Evolutionary conservation across 1,140 invertebrate genomes (phyloP).

Genomic region (Anastrepha obliqua): DNA sequence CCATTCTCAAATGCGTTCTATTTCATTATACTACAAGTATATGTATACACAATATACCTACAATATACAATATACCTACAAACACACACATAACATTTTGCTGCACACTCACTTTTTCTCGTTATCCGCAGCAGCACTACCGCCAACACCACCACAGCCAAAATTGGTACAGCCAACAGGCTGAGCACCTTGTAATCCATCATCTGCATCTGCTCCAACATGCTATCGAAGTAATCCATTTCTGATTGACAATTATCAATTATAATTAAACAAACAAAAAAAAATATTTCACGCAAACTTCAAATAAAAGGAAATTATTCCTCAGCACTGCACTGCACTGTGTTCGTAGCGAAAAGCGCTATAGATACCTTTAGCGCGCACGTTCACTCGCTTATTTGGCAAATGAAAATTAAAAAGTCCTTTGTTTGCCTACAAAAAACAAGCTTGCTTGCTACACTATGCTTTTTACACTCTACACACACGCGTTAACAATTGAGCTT

Average conservation of each 20-base stretch:
- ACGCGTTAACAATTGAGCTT: background rate
- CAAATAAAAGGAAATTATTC: background rate
- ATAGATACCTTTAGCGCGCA: no score
- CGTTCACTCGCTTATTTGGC: no score
- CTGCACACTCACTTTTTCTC: slow-evolving; percentile 54
- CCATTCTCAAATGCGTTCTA: no score
- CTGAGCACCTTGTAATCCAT: slow-evolving; percentile 53
- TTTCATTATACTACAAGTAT: no score
- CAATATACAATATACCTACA: no score
- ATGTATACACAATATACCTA: no score
- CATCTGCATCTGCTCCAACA: background rate
- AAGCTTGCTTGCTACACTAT: background rate
- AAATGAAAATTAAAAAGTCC: slow-evolving; percentile 2
- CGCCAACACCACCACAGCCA: slow-evolving; percentile 44
- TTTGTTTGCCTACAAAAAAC: background rate
- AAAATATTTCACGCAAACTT: background rate
- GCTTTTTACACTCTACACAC: background rate
- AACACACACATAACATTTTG: background rate
- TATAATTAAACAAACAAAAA: background rate
- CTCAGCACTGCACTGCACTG: background rate
- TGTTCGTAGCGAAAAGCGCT: no score
- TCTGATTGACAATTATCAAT: background rate
- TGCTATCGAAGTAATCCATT: slow-evolving; percentile 27
- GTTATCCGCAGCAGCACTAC: slow-evolving; percentile 9
- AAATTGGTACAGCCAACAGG: slow-evolving; percentile 50